Base-by-base conservation (phyloP, 2,888 invertebrate species). In the Choristoneura rosaceana region DNA sequence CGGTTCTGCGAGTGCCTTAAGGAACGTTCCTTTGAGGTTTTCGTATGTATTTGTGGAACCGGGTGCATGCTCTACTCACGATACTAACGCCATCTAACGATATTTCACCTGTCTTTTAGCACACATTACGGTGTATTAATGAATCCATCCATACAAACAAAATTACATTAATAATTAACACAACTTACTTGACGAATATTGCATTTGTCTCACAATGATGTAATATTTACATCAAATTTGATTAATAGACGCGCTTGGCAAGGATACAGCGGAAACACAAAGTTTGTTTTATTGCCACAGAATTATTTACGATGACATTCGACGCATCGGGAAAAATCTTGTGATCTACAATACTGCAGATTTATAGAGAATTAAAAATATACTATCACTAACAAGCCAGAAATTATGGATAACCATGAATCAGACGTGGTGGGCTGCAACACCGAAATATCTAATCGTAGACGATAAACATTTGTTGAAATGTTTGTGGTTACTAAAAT, bases 221-320 rank as follows among this genome's bases (percentile, higher is more conserved):
- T 62, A 17, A 62, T 62, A 45, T 25, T 62, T 45, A 62, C 62
- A 62, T 62, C 12, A 33, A 33, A 33, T 62, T 45, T 62, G 62
- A 62, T 62, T 62, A 45, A 45, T 45, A 45, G 62, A 62, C 62
- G 62, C n/a, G 4, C 25, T 62, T 62, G 62, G 62, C 62, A 62
- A 17, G 33, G 12, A 8, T 25, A 45, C 62, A 45, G 33, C 62
- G 45, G 62, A 62, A 45, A 45, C 61, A 17, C 45, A 43, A 62
- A 62, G n/a, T 45, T 45, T 45, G 45, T 45, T 62, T 62, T 62
- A 62, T 62, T 25, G 15, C 62, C 25, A 25, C n/a, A 8, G 14
- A 7, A 62, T 45, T 25, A 62, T 62, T 62, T 62, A 62, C 9
- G 38, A 62, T 45, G 45, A 62, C 62, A 62, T 34, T 59, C 59